Percentiles rank a stretch among this genome's conserved stretches.
phyloP scores from a whole-genome alignment of 2,888 invertebrate species.

The Oscheius sp. region DNA sequence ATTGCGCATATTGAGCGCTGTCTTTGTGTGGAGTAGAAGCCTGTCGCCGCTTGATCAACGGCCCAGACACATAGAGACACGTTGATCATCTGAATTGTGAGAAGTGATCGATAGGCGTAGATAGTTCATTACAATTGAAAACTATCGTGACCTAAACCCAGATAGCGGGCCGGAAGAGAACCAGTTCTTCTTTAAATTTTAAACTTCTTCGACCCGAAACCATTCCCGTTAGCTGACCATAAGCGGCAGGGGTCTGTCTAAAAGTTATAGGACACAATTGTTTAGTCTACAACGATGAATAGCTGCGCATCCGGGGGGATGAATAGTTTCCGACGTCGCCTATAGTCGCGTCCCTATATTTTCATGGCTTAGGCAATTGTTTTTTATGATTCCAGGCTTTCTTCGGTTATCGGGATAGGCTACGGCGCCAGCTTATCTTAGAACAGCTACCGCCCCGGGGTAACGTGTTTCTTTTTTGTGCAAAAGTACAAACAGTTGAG shows the following conservation, averaged over 20 bases:
- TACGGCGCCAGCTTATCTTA: slow-evolving; percentile 33
- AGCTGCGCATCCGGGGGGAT: neutral
- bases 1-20: slow-evolving; percentile 1
- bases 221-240: neutral
- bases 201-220: too few relatives aligned
- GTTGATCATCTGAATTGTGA: neutral
- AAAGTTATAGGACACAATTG: neutral
- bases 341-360: neutral
- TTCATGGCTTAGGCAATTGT: neutral
- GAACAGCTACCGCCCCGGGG: slow-evolving; percentile 6
- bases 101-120: slow-evolving; percentile 3
- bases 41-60: neutral
- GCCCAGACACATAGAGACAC: too few relatives aligned
- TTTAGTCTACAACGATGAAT: slow-evolving; percentile 9
- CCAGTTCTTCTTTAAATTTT: slow-evolving; percentile 7
- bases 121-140: slow-evolving; percentile 12
- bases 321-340: slow-evolving; percentile 10
- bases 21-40: neutral
- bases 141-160: slow-evolving; percentile 23
- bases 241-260: neutral
- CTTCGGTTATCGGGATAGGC: neutral
- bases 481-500: slow-evolving; percentile 1
- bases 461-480: neutral
- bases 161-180: slow-evolving; percentile 10
- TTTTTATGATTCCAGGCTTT: too few relatives aligned